phyloP scores from a whole-genome alignment of 2,113 vertebrate genomes.

The Panurus biarmicus region DNA sequence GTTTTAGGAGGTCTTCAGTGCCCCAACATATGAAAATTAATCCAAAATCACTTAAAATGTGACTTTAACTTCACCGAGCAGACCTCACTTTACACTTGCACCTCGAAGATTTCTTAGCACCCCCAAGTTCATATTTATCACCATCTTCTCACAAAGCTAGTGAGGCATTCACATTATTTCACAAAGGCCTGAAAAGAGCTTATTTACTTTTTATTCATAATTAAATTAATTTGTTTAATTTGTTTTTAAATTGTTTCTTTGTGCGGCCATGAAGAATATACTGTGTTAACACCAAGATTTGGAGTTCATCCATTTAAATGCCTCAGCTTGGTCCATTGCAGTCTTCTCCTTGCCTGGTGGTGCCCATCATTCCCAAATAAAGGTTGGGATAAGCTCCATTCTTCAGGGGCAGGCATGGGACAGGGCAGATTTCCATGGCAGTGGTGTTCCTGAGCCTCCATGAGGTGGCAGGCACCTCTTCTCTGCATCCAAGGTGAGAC shows the following conservation, averaged over 20 bases:
- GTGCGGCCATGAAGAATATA: background rate
- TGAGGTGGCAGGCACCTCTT: background rate
- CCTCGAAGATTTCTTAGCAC: background rate
- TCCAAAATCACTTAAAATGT: background rate
- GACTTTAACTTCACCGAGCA: background rate
- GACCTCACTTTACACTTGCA: background rate
- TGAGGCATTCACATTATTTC: background rate
- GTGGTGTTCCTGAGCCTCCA: background rate
- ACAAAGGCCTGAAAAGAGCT: background rate
- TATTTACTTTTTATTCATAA: background rate
- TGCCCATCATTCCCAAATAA: background rate
- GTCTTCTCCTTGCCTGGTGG: background rate
- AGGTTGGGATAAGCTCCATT: background rate
- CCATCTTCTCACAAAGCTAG: background rate
- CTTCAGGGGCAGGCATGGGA: background rate
- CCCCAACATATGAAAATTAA: background rate
- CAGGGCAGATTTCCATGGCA: background rate
- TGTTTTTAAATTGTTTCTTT: background rate
- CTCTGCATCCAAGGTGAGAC: background rate
- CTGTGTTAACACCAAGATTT: background rate
- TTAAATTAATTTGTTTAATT: background rate
- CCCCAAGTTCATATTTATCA: background rate
- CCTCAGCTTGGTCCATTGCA: fast-evolving
- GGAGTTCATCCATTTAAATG: background rate
- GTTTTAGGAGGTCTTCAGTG: background rate